A percentile compares a stretch with the other conserved stretches of the same genome.
Conservation (phyloP, 2,888 invertebrate genomes). For the Apocheima hispidaria region DNA sequence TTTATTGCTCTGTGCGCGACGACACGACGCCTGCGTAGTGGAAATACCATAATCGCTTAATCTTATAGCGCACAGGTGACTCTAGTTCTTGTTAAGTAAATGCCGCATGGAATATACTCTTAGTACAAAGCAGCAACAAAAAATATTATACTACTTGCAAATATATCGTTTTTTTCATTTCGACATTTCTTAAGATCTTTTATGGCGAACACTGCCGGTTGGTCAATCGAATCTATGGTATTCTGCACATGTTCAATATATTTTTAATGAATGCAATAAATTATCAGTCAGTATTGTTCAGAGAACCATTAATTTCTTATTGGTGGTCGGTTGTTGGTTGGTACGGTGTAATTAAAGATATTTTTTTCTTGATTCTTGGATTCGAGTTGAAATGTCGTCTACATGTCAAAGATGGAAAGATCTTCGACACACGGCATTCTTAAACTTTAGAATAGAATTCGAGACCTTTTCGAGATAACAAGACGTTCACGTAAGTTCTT, state of each 20-base stretch:
- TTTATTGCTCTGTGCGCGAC: conserved; percentile 56
- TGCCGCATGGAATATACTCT: conserved; percentile 46
- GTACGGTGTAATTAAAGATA: conserved; percentile 19
- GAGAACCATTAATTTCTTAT: conserved; percentile 40
- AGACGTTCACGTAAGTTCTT: conserved; percentile 8
- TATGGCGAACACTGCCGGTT: conserved; percentile 30
- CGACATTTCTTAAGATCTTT: conserved; percentile 23
- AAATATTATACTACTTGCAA: conserved; percentile 25
- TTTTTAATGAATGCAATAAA: conserved; percentile 51
- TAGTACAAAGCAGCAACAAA: conserved; percentile 43
- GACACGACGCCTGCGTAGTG: conserved; percentile 36
- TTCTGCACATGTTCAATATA: conserved; percentile 57
- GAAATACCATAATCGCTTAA: conserved; percentile 63
- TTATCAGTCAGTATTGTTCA: conserved; percentile 40
- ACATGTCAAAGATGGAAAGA: conserved; percentile 38
- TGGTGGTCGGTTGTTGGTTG: conserved; percentile 27
- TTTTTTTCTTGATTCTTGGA: conserved; percentile 31
- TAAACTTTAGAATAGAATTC: conserved; percentile 38
- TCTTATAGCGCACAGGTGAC: conserved; percentile 59
- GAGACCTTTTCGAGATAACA: conserved; percentile 24
- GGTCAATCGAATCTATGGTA: conserved; percentile 46
- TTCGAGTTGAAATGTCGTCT: conserved; percentile 34
- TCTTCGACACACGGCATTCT: conserved; percentile 35
- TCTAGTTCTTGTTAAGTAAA: conserved; percentile 60
- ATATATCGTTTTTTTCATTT: conserved; percentile 26